Percentiles rank a stretch among this genome's conserved stretches.
phyloP scores from a whole-genome alignment of 2,113 vertebrate species.

The Mesocricetus auratus region DNA sequence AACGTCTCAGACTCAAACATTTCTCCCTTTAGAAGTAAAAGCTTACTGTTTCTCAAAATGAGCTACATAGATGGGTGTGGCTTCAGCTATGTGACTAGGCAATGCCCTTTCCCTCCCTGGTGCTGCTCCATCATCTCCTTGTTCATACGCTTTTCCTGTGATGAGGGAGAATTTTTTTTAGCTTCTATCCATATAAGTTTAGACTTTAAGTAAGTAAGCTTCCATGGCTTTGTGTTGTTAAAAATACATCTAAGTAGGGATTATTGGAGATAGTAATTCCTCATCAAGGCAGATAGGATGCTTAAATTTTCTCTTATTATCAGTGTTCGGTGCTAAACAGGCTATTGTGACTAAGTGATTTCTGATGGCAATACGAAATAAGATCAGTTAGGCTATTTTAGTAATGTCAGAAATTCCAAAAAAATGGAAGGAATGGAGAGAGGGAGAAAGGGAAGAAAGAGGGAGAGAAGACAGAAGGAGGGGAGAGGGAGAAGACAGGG shows the following conservation, averaged over 20 bases:
- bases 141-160: background rate
- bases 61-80: background rate
- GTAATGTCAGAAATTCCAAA: background rate
- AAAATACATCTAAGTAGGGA: constrained; percentile 1
- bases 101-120: background rate
- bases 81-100: background rate
- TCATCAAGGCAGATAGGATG: background rate
- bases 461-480: too few species aligned
- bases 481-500: background rate
- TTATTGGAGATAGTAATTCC: background rate
- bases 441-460: background rate
- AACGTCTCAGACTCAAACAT: background rate
- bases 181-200: background rate
- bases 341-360: background rate
- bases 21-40: background rate
- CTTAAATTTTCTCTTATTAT: background rate
- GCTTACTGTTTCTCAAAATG: background rate
- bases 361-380: constrained; percentile 1
- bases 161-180: background rate
- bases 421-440: background rate
- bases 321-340: background rate
- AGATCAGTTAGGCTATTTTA: constrained; percentile 37
- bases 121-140: background rate
- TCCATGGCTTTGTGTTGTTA: background rate
- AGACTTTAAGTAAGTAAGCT: background rate